Evolutionary conservation across 2,113 vertebrate genomes (phyloP).

Genomic region (Pachycephala philippinensis): DNA sequence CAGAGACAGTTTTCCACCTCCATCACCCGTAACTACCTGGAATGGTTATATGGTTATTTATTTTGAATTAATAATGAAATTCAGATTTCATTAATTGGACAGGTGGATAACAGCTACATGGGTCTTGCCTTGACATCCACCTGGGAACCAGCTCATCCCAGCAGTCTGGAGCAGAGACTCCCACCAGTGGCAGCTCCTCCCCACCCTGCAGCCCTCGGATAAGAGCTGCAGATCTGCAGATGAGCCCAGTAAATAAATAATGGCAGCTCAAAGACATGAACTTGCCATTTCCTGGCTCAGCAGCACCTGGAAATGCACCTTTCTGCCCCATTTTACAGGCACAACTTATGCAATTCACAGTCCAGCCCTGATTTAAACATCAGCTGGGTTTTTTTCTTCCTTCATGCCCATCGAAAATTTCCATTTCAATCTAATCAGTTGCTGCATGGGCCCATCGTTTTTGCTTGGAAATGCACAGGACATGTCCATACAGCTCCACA

Average conservation of each 20-base stretch:
- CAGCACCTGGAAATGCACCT: background rate
- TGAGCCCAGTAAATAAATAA: background rate
- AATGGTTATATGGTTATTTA: background rate
- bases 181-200: background rate
- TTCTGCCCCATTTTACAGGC: background rate
- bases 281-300: background rate
- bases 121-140: background rate
- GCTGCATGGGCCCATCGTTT: background rate
- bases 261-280: background rate
- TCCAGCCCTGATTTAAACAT: background rate
- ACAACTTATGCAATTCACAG: background rate
- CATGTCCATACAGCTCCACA: constrained; percentile 19
- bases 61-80: background rate
- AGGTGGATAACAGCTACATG: background rate
- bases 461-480: constrained; percentile 20
- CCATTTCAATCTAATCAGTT: constrained; percentile 15
- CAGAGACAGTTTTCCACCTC: background rate
- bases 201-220: background rate
- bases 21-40: background rate
- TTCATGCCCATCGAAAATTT: background rate
- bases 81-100: too few species aligned
- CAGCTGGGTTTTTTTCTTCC: background rate
- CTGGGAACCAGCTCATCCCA: background rate
- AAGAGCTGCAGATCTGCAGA: background rate
- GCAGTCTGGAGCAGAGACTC: background rate